Evolutionary conservation across 2,797 vertebrate species (phyloP).

Genomic region (Tiaroga cobitis): DNA sequence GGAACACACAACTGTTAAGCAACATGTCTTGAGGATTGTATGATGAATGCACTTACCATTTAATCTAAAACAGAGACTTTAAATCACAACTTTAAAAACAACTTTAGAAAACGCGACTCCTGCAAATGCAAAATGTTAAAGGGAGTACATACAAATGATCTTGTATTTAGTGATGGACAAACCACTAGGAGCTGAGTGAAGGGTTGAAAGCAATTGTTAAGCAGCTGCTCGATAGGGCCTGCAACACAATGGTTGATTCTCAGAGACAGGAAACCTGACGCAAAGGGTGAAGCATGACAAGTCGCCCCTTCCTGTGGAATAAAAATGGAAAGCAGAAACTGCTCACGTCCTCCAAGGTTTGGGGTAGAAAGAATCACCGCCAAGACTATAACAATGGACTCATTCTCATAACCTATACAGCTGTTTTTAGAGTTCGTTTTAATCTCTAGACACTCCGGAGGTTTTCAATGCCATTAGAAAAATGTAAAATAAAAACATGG

Average conservation of each 20-base stretch:
- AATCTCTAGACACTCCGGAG: background rate
- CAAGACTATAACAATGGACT: slow-evolving; percentile 67
- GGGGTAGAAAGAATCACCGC: slow-evolving; percentile 56
- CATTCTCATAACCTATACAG: slow-evolving; percentile 65
- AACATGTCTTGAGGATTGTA: background rate
- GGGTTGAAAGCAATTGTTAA: slow-evolving; percentile 50
- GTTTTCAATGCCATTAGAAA: background rate
- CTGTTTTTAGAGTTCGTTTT: background rate
- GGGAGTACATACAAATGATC: background rate
- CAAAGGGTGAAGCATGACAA: slow-evolving; percentile 61
- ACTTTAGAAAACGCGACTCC: background rate
- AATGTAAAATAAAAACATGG: background rate
- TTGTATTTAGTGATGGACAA: background rate
- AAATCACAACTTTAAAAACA: background rate
- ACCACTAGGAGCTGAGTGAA: background rate
- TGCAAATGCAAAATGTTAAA: background rate
- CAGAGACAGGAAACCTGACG: slow-evolving; percentile 66
- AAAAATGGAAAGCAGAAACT: slow-evolving; percentile 50
- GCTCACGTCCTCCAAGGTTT: slow-evolving; percentile 17
- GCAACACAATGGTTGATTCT: slow-evolving; percentile 70
- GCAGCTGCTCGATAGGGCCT: slow-evolving; percentile 56
- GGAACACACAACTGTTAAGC: slow-evolving; percentile 43
- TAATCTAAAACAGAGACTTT: background rate
- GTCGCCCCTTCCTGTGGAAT: slow-evolving; percentile 61
- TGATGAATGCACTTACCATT: slow-evolving; percentile 5